phyloP scores from a whole-genome alignment of 2,888 invertebrate species.

The Brachylomia viminalis region DNA sequence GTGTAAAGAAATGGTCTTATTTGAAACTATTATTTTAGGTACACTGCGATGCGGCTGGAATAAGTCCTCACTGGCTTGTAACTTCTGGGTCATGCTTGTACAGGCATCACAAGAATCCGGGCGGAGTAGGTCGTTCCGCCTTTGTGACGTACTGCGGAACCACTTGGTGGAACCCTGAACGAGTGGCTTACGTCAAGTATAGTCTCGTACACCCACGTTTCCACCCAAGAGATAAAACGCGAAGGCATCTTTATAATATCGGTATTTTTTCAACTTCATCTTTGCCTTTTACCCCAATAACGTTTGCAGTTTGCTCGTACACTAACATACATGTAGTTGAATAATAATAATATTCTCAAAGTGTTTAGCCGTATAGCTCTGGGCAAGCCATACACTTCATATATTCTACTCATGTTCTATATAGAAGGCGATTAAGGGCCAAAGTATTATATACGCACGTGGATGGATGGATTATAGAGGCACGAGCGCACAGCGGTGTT shows the following conservation, averaged over 20 bases:
- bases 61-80: constrained; percentile 84
- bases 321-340: neutral
- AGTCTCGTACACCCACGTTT: constrained; percentile 81
- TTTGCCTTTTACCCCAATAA: neutral
- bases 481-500: neutral
- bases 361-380: neutral
- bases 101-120: constrained; percentile 74
- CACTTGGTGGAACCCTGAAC: constrained; percentile 80
- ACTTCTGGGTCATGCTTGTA: constrained; percentile 83
- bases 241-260: constrained; percentile 81
- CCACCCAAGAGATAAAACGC: constrained; percentile 71
- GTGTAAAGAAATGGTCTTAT: neutral
- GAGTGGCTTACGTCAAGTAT: constrained; percentile 82
- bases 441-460: neutral
- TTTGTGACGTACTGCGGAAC: constrained; percentile 82
- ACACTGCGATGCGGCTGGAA: constrained; percentile 83
- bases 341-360: neutral
- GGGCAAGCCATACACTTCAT: neutral
- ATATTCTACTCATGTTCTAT: neutral
- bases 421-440: neutral
- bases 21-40: constrained; percentile 72
- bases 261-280: constrained; percentile 67
- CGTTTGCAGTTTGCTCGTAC: constrained; percentile 3
- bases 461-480: no score
- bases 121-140: constrained; percentile 76